phyloP scores from a whole-genome alignment of 2,797 vertebrate species.

The Cossypha polioptera region DNA sequence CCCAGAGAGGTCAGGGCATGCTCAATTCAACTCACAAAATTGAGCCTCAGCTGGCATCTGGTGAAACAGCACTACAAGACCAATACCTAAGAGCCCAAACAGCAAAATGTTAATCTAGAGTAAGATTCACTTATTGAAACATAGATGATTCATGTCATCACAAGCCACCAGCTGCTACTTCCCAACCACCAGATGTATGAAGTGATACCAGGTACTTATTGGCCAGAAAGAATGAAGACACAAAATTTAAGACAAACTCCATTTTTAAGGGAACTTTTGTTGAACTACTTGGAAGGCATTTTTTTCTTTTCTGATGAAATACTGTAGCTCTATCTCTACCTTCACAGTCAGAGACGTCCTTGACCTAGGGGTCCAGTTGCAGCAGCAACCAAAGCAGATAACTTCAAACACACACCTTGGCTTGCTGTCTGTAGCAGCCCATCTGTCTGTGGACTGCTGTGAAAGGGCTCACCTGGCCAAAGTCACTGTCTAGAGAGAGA shows the following conservation, averaged over 20 bases:
- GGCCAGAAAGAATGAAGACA: background rate
- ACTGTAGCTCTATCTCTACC: accelerated
- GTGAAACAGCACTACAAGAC: background rate
- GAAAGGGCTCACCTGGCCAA: background rate
- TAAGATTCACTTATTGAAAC: background rate
- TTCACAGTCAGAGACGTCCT: background rate
- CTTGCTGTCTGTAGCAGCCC: background rate
- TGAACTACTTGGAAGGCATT: background rate
- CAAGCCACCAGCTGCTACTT: background rate
- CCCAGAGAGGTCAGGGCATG: background rate
- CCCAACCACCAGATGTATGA: background rate
- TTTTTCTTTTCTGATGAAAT: background rate
- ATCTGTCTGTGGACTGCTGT: background rate
- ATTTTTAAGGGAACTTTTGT: background rate
- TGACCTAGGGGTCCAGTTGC: background rate
- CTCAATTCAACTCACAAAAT: background rate
- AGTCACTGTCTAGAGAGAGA: background rate
- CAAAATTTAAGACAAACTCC: background rate
- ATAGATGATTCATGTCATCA: background rate
- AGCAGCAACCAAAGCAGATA: background rate
- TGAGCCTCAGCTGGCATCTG: background rate
- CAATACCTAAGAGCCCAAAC: background rate
- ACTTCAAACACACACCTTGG: background rate
- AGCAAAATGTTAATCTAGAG: background rate
- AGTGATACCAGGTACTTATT: background rate